Evolutionary conservation across 2,797 vertebrate species (phyloP).

Genomic region (Channa striata): DNA sequence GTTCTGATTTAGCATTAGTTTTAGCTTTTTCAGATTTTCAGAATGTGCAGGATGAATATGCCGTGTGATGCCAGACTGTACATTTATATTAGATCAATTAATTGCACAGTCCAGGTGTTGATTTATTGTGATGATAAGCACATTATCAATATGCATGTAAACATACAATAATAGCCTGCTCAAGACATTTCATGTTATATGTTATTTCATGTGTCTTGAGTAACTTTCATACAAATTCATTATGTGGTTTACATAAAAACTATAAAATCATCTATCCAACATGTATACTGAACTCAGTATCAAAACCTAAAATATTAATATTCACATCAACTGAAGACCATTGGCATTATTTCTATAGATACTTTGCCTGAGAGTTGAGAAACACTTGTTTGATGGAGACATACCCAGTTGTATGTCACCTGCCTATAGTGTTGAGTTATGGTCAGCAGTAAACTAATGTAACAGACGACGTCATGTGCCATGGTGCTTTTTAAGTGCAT

Average conservation of each 20-base stretch:
- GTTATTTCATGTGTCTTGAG: constrained; percentile 13
- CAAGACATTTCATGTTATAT: constrained; percentile 51
- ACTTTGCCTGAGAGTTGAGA: constrained; percentile 23
- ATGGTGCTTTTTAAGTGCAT: constrained; percentile 77
- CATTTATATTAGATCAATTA: not conserved
- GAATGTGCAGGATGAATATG: not conserved
- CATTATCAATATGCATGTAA: constrained; percentile 31
- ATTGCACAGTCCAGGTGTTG: not conserved
- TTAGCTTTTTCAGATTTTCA: not conserved
- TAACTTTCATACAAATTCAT: constrained; percentile 18
- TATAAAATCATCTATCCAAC: constrained; percentile 34
- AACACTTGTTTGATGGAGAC: constrained; percentile 10
- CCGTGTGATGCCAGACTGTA: not conserved
- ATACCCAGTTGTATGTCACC: constrained; percentile 15
- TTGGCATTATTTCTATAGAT: constrained; percentile 50
- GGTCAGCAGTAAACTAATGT: constrained; percentile 38
- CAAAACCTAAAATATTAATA: constrained; percentile 21
- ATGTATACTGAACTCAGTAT: constrained; percentile 1
- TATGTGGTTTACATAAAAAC: not conserved
- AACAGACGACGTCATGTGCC: constrained; percentile 52
- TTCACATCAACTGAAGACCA: constrained; percentile 49
- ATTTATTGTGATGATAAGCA: too few species aligned
- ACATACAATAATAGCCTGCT: constrained; percentile 43
- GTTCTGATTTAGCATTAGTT: too few species aligned
- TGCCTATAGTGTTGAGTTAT: constrained; percentile 21